Conservation (phyloP, 2,113 vertebrate species). For the Orycteropus afer region DNA sequence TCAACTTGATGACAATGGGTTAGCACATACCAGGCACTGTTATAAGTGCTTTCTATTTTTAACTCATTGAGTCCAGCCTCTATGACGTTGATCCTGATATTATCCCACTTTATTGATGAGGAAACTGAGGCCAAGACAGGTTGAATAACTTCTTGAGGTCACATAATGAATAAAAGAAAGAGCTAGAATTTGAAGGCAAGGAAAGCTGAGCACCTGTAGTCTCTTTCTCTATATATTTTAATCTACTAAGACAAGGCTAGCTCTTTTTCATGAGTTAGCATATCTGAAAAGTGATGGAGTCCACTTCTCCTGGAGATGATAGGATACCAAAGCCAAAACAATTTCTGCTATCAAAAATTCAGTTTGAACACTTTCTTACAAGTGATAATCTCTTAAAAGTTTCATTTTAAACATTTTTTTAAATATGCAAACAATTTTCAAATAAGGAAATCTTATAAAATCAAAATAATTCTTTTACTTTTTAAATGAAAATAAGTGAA, state of each 20-base stretch:
- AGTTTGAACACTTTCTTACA: constrained; percentile 46
- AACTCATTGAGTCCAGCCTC: not conserved
- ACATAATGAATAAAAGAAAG: not conserved
- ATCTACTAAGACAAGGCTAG: constrained; percentile 13
- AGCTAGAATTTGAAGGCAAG: not conserved
- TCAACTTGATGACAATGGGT: too few relatives aligned
- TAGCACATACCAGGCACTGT: not conserved
- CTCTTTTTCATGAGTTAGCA: constrained; percentile 45
- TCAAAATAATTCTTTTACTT: not conserved
- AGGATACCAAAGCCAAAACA: constrained; percentile 66
- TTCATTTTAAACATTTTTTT: constrained; percentile 74
- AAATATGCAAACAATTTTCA: constrained; percentile 56
- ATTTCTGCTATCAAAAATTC: constrained; percentile 28
- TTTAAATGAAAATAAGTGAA: constrained; percentile 2
- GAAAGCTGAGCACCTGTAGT: constrained; percentile 13
- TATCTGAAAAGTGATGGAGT: constrained; percentile 58
- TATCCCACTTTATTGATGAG: not conserved
- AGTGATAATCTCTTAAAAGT: constrained; percentile 28
- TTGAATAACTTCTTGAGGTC: not conserved
- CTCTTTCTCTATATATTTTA: constrained; percentile 55
- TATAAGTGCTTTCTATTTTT: not conserved
- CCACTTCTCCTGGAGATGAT: constrained; percentile 51
- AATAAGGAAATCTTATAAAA: constrained; percentile 23
- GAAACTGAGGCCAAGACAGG: not conserved
- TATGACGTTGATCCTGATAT: not conserved